phyloP scores from a whole-genome alignment of 2,888 invertebrate species.

The Rotaria socialis region DNA sequence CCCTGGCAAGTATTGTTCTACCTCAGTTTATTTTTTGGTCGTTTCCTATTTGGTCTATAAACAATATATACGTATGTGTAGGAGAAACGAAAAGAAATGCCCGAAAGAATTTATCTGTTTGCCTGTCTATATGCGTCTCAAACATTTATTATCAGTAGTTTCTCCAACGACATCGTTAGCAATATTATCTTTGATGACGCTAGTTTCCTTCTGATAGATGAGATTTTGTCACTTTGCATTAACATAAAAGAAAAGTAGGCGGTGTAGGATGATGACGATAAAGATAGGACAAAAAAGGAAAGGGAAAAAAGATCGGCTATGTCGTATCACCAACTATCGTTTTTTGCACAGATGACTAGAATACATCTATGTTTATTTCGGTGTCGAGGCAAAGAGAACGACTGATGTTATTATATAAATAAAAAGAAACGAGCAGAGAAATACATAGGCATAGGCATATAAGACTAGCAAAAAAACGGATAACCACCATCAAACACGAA shows the following conservation, averaged over 20 bases:
- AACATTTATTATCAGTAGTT: not conserved
- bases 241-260: not conserved
- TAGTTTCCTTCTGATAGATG: not conserved
- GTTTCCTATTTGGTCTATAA: not conserved
- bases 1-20: not conserved
- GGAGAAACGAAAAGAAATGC: not conserved
- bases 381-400: not conserved
- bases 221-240: not conserved
- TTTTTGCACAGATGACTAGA: not conserved
- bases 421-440: not conserved
- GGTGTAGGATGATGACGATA: not conserved
- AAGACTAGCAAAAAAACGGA: not conserved
- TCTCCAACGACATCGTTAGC: not conserved
- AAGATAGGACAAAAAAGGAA: not conserved
- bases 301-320: not conserved
- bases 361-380: constrained; percentile 23
- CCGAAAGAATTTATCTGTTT: not conserved
- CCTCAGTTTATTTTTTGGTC: not conserved
- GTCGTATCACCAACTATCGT: constrained; percentile 14
- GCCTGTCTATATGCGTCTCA: not conserved
- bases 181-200: not conserved
- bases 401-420: not conserved
- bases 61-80: not conserved
- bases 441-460: not conserved
- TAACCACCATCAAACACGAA: not conserved